Base-by-base conservation (phyloP, 1,140 invertebrate species). In the Centruroides sculpturatus region DNA sequence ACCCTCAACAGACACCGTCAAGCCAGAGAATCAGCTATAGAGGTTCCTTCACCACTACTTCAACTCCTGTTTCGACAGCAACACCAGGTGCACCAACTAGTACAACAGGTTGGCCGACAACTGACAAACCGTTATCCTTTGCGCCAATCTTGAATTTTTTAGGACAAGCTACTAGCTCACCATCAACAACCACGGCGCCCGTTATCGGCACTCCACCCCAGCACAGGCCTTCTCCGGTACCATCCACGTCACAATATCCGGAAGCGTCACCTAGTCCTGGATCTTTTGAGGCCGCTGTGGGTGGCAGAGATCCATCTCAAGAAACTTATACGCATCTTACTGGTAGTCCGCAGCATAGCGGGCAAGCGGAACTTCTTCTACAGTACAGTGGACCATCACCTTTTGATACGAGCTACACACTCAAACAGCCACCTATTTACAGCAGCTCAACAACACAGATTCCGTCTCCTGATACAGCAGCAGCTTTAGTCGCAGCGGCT, bases 401-500 rank as follows among this genome's bases (percentile, higher is more conserved):
- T 11, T 62, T 66, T 47, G 64, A 68, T 47, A 50, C 66, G 10
- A 65, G 63, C 47, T 69, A 63, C 47, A 35, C 68, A 34, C 61
- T 75, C 47, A 75, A 75, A 61, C 75, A 75, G 57, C 72, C 72
- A 12, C 72, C 71, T 23, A 66, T 71, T 9, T 76, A 73, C 64
- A 72, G 66, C 53, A 72, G 71, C 59, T 61, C 69, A 35, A 58
- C 56, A 36, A 51, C 52, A 13, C 58, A 55, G n/a, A 59, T 64
- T 12, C 41, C 57, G 67, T 73, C 70, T 73, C 35, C 67, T 68
- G 50, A 68, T 66, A 41, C 41, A 6, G 41, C 41, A 6, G 41
- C 41, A 41, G 68, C 59, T 74, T 63, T 70, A 63, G 35, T 68
- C 60, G 58, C 60, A 34, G 56, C 41, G 13, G 41, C 50, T 53